Percentiles rank a stretch among this genome's conserved stretches.
Conservation (phyloP, 2,797 vertebrate species). For the Lemur catta region DNA sequence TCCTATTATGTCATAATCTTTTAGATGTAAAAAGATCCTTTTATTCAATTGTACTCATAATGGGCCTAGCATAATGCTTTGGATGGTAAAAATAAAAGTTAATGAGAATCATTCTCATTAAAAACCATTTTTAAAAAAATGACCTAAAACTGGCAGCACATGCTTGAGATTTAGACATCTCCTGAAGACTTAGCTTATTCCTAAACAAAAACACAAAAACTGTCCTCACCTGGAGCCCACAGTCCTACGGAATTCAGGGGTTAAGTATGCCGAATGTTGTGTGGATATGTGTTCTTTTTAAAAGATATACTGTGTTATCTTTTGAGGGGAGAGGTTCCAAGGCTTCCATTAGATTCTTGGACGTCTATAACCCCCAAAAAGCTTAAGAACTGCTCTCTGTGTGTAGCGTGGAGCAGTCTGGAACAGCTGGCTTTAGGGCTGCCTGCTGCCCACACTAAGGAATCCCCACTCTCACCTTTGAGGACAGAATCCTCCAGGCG, state of each 20-base stretch:
- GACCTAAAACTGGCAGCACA: not conserved
- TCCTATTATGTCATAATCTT: not conserved
- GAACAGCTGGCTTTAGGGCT: not conserved
- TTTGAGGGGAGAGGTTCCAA: not conserved
- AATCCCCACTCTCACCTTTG: conserved; percentile 85
- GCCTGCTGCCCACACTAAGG: not conserved
- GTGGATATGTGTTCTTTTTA: not conserved
- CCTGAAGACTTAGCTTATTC: not conserved
- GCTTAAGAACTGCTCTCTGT: not conserved
- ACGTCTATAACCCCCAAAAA: not conserved
- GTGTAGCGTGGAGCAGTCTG: too few species aligned
- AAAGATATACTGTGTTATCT: not conserved
- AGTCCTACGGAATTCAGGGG: too few species aligned
- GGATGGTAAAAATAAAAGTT: not conserved
- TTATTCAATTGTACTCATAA: not conserved
- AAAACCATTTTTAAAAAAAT: not conserved
- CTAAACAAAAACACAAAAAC: not conserved
- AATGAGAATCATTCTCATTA: not conserved
- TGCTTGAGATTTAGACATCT: not conserved
- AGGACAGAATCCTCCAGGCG: conserved; percentile 95
- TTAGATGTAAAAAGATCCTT: not conserved
- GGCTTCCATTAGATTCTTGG: not conserved
- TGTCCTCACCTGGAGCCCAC: not conserved
- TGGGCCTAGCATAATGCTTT: not conserved
- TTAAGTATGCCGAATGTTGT: not conserved